These are phyloP conservation scores for Scaptodrosophila lebanonensis DNA, from an alignment of 1,140 invertebrate species.

Conservation along the genomic window DNA sequence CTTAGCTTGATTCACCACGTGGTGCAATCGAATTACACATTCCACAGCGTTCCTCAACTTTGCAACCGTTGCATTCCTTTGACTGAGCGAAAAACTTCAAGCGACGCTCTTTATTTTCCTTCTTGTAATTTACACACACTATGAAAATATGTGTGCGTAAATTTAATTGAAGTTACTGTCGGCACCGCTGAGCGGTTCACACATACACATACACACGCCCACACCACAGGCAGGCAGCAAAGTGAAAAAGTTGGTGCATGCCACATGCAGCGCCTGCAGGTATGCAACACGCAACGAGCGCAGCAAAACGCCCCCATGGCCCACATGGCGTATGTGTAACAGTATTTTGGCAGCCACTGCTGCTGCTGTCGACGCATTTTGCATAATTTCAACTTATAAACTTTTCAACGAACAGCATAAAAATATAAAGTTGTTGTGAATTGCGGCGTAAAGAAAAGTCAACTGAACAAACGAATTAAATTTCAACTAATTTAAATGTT, in stretches of 20 bases:
- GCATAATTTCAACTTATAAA: constrained; percentile 69
- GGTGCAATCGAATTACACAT: no score
- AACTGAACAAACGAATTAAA: constrained; percentile 55
- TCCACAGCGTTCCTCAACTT: no score
- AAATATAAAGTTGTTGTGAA: constrained; percentile 6
- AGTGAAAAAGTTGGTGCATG: constrained; percentile 24
- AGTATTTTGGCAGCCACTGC: constrained; percentile 41
- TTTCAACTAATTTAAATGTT: constrained; percentile 65
- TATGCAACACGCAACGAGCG: constrained; percentile 4
- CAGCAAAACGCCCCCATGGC: background rate
- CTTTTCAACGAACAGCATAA: constrained; percentile 34
- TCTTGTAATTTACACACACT: constrained; percentile 17
- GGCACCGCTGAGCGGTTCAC: constrained; percentile 38
- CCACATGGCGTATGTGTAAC: constrained; percentile 67
- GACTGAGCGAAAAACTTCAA: constrained; percentile 34
- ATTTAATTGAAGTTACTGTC: constrained; percentile 63
- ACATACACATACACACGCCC: constrained; percentile 37
- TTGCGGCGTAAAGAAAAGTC: constrained; percentile 12
- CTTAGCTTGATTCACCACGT: no score
- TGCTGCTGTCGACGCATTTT: constrained; percentile 51
- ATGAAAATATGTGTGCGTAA: constrained; percentile 57
- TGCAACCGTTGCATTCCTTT: constrained; percentile 47
- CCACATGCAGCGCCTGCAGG: constrained; percentile 12
- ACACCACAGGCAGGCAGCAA: no score
- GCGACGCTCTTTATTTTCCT: constrained; percentile 1